Evolutionary conservation across 2,797 vertebrate genomes (phyloP).

Genomic region (Peromyscus melanophrys): DNA sequence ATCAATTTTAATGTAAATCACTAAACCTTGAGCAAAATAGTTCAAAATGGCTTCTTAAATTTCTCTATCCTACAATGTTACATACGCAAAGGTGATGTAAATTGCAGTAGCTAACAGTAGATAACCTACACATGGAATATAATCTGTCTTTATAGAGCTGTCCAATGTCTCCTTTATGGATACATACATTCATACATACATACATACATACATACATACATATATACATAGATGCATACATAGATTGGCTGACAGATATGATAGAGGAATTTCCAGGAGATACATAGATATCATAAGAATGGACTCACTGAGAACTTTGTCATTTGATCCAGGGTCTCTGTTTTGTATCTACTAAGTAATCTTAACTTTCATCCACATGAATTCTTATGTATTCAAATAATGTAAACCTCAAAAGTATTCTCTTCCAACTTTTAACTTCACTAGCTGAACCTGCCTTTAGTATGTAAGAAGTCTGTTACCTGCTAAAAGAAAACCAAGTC

Average conservation of each 20-base stretch:
- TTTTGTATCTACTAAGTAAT: conserved; percentile 26
- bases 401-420: not conserved
- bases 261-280: not conserved
- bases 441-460: not conserved
- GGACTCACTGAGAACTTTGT: conserved; percentile 43
- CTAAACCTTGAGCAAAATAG: not conserved
- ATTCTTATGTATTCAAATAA: conserved; percentile 28
- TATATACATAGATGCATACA: not conserved
- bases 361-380: not conserved
- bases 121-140: not conserved
- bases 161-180: not conserved
- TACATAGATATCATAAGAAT: not conserved
- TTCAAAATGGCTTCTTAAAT: not conserved
- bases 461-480: not conserved
- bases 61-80: not conserved
- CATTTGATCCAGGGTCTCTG: not conserved
- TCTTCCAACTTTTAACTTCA: conserved; percentile 5
- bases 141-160: not conserved
- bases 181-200: not conserved
- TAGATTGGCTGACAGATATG: not conserved
- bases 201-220: not conserved
- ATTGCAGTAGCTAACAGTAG: not conserved
- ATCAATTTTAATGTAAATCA: conserved; percentile 48
- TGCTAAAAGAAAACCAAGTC: not conserved
- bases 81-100: not conserved